Evolutionary conservation across 2,888 invertebrate genomes (phyloP).

Genomic region (Ophioninae sp.): DNA sequence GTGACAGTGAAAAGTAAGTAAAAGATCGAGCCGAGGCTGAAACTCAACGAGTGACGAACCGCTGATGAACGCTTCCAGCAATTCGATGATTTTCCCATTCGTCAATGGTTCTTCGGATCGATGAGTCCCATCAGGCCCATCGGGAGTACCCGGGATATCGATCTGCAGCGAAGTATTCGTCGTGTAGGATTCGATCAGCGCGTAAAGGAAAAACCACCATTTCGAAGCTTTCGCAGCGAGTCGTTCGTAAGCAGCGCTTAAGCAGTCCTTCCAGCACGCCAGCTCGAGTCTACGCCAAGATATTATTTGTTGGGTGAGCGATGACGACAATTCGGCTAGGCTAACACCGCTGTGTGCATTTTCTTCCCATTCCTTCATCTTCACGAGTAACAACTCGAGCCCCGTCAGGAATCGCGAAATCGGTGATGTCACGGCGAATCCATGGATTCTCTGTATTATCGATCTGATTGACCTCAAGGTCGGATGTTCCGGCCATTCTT

Average conservation of each 20-base stretch:
- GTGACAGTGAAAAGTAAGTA: slow-evolving; percentile 92
- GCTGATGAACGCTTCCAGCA: slow-evolving; percentile 91
- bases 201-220: slow-evolving; percentile 96
- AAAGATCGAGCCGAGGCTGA: slow-evolving; percentile 87
- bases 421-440: slow-evolving; percentile 90
- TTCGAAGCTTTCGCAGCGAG: slow-evolving; percentile 87
- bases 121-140: slow-evolving; percentile 66
- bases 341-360: slow-evolving; percentile 94
- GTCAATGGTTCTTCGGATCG: slow-evolving; percentile 70
- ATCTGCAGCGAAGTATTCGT: slow-evolving; percentile 57
- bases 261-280: slow-evolving; percentile 92
- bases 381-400: slow-evolving; percentile 92
- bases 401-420: slow-evolving; percentile 94
- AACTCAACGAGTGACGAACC: slow-evolving; percentile 93
- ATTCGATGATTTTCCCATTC: slow-evolving; percentile 82
- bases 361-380: slow-evolving; percentile 95
- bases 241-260: slow-evolving; percentile 86
- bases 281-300: slow-evolving; percentile 96
- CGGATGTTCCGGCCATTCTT: slow-evolving; percentile 95
- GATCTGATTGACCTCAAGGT: slow-evolving; percentile 88
- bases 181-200: slow-evolving; percentile 86
- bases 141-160: slow-evolving; percentile 65
- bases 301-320: slow-evolving; percentile 91
- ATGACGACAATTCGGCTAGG: slow-evolving; percentile 87
- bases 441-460: slow-evolving; percentile 85